phyloP scores from a whole-genome alignment of 2,888 invertebrate species.

The Cosmopolites sordidus region DNA sequence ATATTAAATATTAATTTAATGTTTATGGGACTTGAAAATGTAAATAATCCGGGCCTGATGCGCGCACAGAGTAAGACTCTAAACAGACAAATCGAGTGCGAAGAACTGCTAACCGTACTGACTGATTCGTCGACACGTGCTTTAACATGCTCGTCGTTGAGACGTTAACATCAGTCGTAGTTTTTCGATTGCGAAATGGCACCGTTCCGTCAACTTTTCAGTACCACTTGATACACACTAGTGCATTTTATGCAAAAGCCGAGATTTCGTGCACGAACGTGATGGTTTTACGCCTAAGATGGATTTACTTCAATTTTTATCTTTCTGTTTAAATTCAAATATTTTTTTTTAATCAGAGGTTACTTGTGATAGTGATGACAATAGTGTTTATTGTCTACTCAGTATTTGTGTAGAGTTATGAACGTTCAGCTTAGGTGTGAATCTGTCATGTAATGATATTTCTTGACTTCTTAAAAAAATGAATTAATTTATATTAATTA shows the following conservation, averaged over 20 bases:
- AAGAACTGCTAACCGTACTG: constrained; percentile 28
- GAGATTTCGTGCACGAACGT: constrained; percentile 21
- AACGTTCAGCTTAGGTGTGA: too few species aligned
- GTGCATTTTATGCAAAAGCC: constrained; percentile 17
- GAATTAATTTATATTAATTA: too few species aligned
- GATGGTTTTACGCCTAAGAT: constrained; percentile 14
- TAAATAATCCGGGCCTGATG: constrained; percentile 20
- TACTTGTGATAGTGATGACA: too few species aligned
- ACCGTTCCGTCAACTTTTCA: constrained; percentile 16
- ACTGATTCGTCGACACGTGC: constrained; percentile 28
- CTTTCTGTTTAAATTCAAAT: too few species aligned
- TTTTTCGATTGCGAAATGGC: constrained; percentile 23
- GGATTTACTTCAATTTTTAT: too few species aligned
- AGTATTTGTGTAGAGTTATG: too few species aligned
- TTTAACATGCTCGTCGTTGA: constrained; percentile 20
- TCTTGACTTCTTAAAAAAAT: too few species aligned
- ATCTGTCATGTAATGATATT: too few species aligned
- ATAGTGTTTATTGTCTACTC: too few species aligned
- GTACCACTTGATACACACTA: constrained; percentile 17
- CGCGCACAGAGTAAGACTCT: constrained; percentile 16
- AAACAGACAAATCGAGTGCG: constrained; percentile 29
- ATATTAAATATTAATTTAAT: too few species aligned
- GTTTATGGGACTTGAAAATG: too few species aligned
- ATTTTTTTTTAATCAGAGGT: too few species aligned
- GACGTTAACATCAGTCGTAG: constrained; percentile 22